Conservation (phyloP, 2,113 vertebrate species). For the Heterochromis multidens region DNA sequence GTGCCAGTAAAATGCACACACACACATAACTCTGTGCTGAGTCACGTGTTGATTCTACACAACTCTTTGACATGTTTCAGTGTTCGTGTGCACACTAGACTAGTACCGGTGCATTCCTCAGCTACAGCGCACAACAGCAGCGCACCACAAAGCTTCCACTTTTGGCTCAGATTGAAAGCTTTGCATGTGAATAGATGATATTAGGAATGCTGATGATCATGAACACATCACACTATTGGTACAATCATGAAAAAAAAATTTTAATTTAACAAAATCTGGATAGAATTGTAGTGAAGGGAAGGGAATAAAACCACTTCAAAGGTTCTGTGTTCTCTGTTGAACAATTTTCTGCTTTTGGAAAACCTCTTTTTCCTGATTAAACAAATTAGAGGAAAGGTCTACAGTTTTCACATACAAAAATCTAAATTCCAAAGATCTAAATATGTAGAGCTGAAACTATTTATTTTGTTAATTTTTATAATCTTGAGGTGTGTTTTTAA, state of each 20-base stretch:
- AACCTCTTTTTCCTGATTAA: neutral
- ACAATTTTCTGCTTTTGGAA: neutral
- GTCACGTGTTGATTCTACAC: conserved; percentile 25
- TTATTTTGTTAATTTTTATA: neutral
- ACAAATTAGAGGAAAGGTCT: neutral
- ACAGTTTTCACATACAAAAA: neutral
- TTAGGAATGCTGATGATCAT: neutral
- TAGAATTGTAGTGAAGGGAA: neutral
- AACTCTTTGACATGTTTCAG: conserved; percentile 2
- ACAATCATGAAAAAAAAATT: neutral
- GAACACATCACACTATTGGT: neutral
- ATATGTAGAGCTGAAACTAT: neutral
- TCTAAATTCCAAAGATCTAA: neutral
- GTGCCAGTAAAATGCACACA: neutral
- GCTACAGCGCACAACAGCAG: neutral
- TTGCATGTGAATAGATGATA: neutral
- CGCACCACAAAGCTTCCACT: neutral
- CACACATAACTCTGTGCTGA: conserved; percentile 25
- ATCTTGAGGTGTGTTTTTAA: neutral
- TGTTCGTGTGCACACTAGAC: neutral
- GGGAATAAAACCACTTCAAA: neutral
- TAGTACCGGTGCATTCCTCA: conserved; percentile 17
- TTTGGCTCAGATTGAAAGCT: neutral
- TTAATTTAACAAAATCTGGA: neutral
- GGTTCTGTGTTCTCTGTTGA: neutral